A percentile compares a stretch with the other conserved stretches of the same genome.
Evolutionary conservation across 2,888 invertebrate species (phyloP).

Genomic region (Auanema freiburgensis): DNA sequence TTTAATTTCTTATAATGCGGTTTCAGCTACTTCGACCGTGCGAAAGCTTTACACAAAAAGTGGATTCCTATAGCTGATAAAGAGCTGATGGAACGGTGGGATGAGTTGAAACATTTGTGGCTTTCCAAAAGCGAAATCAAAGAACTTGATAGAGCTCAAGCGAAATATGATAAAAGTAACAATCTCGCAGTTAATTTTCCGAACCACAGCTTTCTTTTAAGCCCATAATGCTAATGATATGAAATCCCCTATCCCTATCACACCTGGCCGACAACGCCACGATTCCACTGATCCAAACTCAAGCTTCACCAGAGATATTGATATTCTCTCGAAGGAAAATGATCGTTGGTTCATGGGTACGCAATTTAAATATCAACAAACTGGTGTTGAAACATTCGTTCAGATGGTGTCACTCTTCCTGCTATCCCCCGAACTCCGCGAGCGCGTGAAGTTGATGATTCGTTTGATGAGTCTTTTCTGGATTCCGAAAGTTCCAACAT

Average conservation of each 20-base stretch:
- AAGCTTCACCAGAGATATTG: conserved; percentile 9
- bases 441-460: conserved; percentile 1
- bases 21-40: conserved; percentile 15
- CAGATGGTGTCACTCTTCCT: neutral
- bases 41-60: conserved; percentile 13
- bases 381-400: neutral
- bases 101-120: conserved; percentile 9
- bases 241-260: conserved; percentile 1
- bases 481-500: neutral
- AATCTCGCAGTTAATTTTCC: neutral
- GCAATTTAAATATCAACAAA: neutral
- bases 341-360: conserved; percentile 10
- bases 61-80: conserved; percentile 18
- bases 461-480: neutral
- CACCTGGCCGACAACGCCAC: conserved; percentile 9
- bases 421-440: conserved; percentile 2
- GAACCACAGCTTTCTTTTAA: neutral
- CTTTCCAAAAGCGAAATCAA: conserved; percentile 9
- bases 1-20: neutral
- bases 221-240: neutral
- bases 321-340: neutral
- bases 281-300: conserved; percentile 15
- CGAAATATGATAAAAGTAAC: conserved; percentile 13
- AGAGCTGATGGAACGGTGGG: conserved; percentile 17
- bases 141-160: conserved; percentile 18